A percentile compares a stretch with the other conserved stretches of the same genome.
Evolutionary conservation across 2,888 invertebrate genomes (phyloP).

Genomic region (Cosmia pyralina): DNA sequence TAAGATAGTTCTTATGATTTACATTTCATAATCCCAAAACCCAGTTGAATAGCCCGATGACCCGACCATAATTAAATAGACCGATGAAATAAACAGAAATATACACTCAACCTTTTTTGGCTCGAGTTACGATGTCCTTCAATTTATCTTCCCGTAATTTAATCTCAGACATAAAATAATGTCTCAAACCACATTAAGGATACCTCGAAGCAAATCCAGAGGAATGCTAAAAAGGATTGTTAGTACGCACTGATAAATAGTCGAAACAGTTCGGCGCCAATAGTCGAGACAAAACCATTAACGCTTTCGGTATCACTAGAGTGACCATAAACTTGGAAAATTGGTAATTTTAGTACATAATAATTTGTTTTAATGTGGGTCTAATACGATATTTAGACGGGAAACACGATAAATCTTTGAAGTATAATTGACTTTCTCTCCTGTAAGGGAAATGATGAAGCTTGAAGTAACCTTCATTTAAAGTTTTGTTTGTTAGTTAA

Average conservation of each 20-base stretch:
- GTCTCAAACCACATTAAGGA: conserved; percentile 31
- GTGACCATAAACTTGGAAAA: conserved; percentile 50
- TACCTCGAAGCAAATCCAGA: conserved; percentile 24
- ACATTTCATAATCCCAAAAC: neutral
- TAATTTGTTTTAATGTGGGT: conserved; percentile 36
- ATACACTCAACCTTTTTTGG: conserved; percentile 10
- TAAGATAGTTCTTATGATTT: conserved; percentile 1
- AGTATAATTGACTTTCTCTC: conserved; percentile 9
- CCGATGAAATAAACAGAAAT: conserved; percentile 6
- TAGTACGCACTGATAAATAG: conserved; percentile 54
- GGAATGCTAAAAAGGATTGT: conserved; percentile 43
- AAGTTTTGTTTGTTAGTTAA: neutral
- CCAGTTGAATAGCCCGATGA: neutral
- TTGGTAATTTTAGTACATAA: conserved; percentile 27
- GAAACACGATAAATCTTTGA: conserved; percentile 14
- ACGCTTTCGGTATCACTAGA: conserved; percentile 67
- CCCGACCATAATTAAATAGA: neutral
- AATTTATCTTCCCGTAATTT: conserved; percentile 37
- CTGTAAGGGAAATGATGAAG: neutral
- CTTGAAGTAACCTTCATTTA: neutral
- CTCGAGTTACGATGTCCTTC: conserved; percentile 1
- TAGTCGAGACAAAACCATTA: conserved; percentile 77
- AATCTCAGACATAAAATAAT: conserved; percentile 41
- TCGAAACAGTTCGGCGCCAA: conserved; percentile 72
- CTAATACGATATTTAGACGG: conserved; percentile 18